Evolutionary conservation across 2,888 invertebrate genomes (phyloP).

Genomic region (Steinernema hermaphroditum): DNA sequence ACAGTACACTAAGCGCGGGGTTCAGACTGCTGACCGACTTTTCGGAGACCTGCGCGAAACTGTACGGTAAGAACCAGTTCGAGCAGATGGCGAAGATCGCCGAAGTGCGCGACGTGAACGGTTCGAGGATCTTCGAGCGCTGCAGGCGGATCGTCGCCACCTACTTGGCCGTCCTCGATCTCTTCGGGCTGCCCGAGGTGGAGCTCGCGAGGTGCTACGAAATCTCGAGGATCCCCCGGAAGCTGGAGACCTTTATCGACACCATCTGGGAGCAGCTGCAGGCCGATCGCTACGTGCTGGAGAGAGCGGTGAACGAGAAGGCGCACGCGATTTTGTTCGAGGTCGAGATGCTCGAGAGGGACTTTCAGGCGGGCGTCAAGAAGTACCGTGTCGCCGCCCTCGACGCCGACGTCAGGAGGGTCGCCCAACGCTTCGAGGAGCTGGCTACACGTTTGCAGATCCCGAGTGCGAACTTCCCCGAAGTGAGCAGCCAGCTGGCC

Average conservation of each 20-base stretch:
- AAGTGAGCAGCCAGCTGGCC: conserved; percentile 37
- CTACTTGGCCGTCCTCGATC: conserved; percentile 35
- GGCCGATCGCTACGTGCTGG: conserved; percentile 34
- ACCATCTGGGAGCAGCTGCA: conserved; percentile 44
- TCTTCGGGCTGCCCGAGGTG: conserved; percentile 36
- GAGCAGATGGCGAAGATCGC: conserved; percentile 43
- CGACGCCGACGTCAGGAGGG: conserved; percentile 33
- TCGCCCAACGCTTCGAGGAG: conserved; percentile 38
- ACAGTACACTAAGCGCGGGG: background rate
- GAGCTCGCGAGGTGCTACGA: conserved; percentile 38
- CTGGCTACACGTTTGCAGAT: conserved; percentile 29
- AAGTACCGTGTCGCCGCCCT: conserved; percentile 36
- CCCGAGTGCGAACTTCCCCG: conserved; percentile 25
- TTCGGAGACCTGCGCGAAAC: conserved; percentile 38
- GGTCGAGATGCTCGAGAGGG: conserved; percentile 39
- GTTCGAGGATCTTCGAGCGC: conserved; percentile 33
- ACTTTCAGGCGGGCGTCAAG: conserved; percentile 39
- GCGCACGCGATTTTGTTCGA: conserved; percentile 40
- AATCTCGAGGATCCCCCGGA: conserved; percentile 32
- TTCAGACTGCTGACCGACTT: conserved; percentile 39
- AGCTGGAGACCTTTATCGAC: conserved; percentile 36
- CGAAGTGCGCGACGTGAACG: conserved; percentile 39
- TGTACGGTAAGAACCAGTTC: conserved; percentile 44
- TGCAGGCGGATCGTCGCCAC: conserved; percentile 29
- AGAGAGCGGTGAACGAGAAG: conserved; percentile 37